phyloP scores from a whole-genome alignment of 2,113 vertebrate species.

The Ammodramus savannarum region DNA sequence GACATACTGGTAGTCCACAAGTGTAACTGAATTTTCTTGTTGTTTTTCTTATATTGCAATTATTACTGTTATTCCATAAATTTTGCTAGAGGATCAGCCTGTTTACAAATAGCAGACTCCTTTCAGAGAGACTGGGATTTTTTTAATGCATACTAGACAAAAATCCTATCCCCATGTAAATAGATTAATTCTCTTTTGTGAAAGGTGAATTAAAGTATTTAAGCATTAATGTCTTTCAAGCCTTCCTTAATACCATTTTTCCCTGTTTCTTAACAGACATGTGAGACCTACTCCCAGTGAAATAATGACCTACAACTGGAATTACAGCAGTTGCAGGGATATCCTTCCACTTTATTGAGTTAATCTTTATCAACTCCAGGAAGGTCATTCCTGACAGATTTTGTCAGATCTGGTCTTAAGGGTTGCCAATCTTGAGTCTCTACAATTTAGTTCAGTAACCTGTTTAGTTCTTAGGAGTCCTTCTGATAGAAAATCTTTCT shows the following conservation, averaged over 20 bases:
- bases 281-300: constrained; percentile 45
- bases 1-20: not conserved
- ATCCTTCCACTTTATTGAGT: not conserved
- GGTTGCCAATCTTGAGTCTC: not conserved
- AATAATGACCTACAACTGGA: not conserved
- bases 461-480: not conserved
- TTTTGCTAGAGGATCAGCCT: not conserved
- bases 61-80: not conserved
- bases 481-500: not conserved
- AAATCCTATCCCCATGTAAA: not conserved
- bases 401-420: not conserved
- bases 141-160: not conserved
- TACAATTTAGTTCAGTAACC: not conserved
- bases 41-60: not conserved
- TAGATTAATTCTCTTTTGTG: constrained; percentile 7
- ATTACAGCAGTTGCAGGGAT: not conserved
- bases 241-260: constrained; percentile 23
- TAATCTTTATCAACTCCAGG: not conserved
- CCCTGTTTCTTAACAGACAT: constrained; percentile 37
- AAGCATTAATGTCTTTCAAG: constrained; percentile 30
- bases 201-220: constrained; percentile 7
- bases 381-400: constrained; percentile 1
- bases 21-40: not conserved
- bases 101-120: not conserved
- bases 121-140: not conserved